These are phyloP conservation scores for Blastobasis adustella DNA, from an alignment of 2,888 invertebrate species.

Conservation along the genomic window DNA sequence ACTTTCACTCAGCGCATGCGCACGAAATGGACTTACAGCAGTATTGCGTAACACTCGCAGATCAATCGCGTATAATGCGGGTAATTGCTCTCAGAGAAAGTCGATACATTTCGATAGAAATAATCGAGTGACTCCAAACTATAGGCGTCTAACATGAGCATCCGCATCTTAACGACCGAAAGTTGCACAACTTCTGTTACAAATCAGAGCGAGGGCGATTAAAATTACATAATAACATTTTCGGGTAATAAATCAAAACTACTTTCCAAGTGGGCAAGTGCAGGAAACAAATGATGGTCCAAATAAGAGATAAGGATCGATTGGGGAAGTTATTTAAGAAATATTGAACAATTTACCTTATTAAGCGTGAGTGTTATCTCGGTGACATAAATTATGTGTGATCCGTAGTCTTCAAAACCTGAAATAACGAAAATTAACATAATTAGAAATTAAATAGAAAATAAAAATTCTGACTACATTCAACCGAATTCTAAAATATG, in stretches of 20 bases:
- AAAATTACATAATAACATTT: constrained; percentile 1
- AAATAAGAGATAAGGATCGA: not conserved
- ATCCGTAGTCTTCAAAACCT: constrained; percentile 46
- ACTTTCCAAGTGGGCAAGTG: not conserved
- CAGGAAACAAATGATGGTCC: not conserved
- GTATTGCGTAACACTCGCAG: constrained; percentile 31
- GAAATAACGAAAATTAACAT: constrained; percentile 38
- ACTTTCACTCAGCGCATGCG: constrained; percentile 38
- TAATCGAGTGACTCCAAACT: constrained; percentile 49
- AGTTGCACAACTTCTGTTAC: constrained; percentile 35
- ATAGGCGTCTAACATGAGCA: constrained; percentile 20
- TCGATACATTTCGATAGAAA: constrained; percentile 58
- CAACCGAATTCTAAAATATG: too few relatives aligned
- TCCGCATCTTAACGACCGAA: constrained; percentile 42
- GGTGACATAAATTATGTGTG: constrained; percentile 62
- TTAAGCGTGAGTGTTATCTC: constrained; percentile 29
- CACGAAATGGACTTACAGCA: constrained; percentile 36
- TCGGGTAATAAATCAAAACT: not conserved
- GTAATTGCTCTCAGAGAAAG: constrained; percentile 62
- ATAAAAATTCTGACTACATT: too few relatives aligned
- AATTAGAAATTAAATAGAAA: not conserved
- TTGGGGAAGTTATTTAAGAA: not conserved
- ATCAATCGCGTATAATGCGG: constrained; percentile 15
- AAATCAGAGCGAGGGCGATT: constrained; percentile 8
- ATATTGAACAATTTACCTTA: constrained; percentile 13